Evolutionary conservation across 2,797 vertebrate genomes (phyloP), one percentile per base, ranked within the genome.

Genomic region (Rhincodon typus): DNA sequence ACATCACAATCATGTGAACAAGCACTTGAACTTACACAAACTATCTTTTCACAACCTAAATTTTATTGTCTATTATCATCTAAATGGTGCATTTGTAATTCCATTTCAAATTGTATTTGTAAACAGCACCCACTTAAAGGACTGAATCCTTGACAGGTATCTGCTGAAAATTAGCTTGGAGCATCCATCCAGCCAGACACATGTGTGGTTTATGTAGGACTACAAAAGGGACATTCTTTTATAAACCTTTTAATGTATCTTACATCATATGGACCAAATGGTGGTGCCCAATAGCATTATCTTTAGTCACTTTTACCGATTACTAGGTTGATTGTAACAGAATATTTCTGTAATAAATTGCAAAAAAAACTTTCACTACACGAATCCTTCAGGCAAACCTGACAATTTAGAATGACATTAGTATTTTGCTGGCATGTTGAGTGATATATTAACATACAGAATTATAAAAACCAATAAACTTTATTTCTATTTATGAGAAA

Each of bases 211-310:
- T 67, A 93, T 67, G 90, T 93, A 93, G 90, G 90, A 21, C 62
- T 67, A 93, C 90, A 93, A 93, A 93, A 93, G 90, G 90, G 90
- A 93, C 90, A 93, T 93, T 93, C 62, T 69, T 93, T 93, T 93
- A 93, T 93, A 93, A 93, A 93, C n/a, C 62, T 25, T n/a, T 93
- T 93, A 13, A 67, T 7, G 4, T 84, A 84, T 84, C 79, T 84
- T 84, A 84, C 38, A 82, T 15, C 79, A 82, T 38, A 19, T 25
- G 12, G 88, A 66, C 19, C 69, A 67, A 62, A 93, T 69, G 62
- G n/a, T 42, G n/a, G 25, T 38, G 62, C 34, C 12, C 90, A 91
- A 13, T n/a, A 88, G 34, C 57, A 66, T 30, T 23, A 66, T 19
- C 57, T 46, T 84, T 46, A 38, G 57, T 91, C 88, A 91, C 12